Base-by-base conservation (phyloP, 2,888 invertebrate genomes). In the Melanostoma scalare region DNA sequence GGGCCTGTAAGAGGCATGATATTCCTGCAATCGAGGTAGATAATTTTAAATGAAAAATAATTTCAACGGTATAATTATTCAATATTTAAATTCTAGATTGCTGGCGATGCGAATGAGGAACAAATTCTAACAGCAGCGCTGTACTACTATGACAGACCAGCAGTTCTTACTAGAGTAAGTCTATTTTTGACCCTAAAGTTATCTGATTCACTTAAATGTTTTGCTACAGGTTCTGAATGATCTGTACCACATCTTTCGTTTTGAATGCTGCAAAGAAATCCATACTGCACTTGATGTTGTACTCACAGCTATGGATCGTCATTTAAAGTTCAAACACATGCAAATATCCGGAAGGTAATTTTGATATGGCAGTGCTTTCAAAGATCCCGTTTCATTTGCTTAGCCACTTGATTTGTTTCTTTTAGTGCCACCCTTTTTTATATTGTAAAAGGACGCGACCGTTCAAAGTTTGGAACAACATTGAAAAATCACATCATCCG, bases 351-450 rank as follows among this genome's bases (percentile, higher is more conserved):
- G 96, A 90, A 96, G 96, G 96, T 96, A 91, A 86, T 87, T 82
- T 20, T 8, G 33, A 6, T 33, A 1, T 5, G n/a, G n/a, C n/a
- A n/a, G n/a, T n/a, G n/a, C n/a, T n/a, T n/a, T n/a, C n/a, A n/a
- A n/a, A n/a, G n/a, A n/a, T n/a, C n/a, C 20, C 20, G 20, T 20
- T 20, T 20, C 20, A 1, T 20, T 20, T 20, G 20, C 20, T 20
- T 20, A 20, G 20, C 20, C 44, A 35, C 53, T 36, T 61, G 36
- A 42, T 42, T 36, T 56, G 40, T 67, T 71, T 38, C 42, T 92
- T 92, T 53, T 91, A 98, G 98, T 92, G 98, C 98, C 3, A 97
- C 97, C 4, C 92, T 99, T 76, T 98, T 98, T 92, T 98, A 98
- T 91, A 97, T 99, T 87, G 96, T 98, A 2, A 98, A 98, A 91